A percentile compares a stretch with the other conserved stretches of the same genome.
These are phyloP conservation scores for Cylindroiulus punctatus DNA, from an alignment of 2,888 invertebrate species.

Conservation along the genomic window DNA sequence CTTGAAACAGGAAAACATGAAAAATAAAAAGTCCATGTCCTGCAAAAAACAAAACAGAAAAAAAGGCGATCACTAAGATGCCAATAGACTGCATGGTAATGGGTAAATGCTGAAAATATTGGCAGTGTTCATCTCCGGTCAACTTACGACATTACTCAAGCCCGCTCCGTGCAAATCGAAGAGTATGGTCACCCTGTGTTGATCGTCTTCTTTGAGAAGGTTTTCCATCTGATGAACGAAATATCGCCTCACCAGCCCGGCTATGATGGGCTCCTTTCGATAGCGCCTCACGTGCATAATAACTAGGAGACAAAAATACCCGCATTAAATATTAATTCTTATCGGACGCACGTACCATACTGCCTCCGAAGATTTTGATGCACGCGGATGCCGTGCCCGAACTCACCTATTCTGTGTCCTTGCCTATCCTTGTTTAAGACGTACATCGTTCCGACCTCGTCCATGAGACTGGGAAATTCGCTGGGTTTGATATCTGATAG, in stretches of 20 bases:
- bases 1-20: constrained; percentile 86
- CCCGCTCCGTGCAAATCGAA: constrained; percentile 93
- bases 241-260: constrained; percentile 79
- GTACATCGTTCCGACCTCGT: constrained; percentile 81
- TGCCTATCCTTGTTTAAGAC: constrained; percentile 82
- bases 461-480: constrained; percentile 76
- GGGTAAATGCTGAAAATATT: not conserved
- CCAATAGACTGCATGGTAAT: not conserved
- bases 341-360: too few species aligned
- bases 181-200: constrained; percentile 82
- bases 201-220: constrained; percentile 78
- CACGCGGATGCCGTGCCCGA: not conserved
- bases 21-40: constrained; percentile 91
- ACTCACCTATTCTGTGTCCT: constrained; percentile 73
- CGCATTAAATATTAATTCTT: not conserved
- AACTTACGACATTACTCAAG: constrained; percentile 76
- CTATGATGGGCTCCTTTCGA: constrained; percentile 78
- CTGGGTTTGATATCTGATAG: constrained; percentile 71
- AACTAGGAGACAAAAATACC: constrained; percentile 66
- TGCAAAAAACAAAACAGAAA: constrained; percentile 59
- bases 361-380: too few species aligned
- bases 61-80: not conserved
- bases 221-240: constrained; percentile 89
- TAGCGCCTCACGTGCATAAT: constrained; percentile 85
- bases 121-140: not conserved